These are phyloP conservation scores for Campoplex nolae DNA, from an alignment of 2,888 invertebrate species.

Conservation along the genomic window DNA sequence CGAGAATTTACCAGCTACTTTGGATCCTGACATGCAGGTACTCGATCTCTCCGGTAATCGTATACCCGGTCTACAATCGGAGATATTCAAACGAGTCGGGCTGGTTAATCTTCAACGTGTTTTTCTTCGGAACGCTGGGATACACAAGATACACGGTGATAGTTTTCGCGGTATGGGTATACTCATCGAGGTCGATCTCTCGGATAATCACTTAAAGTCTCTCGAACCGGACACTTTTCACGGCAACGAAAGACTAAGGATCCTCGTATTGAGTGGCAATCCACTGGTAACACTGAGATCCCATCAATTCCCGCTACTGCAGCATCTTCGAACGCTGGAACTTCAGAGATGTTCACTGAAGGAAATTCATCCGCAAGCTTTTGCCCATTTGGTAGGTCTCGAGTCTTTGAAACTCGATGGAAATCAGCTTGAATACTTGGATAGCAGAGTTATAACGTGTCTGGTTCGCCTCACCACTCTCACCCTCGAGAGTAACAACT, in stretches of 20 bases:
- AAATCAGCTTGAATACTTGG: slow-evolving; percentile 91
- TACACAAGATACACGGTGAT: slow-evolving; percentile 91
- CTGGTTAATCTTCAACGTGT: slow-evolving; percentile 94
- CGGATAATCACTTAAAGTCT: slow-evolving; percentile 91
- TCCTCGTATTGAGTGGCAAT: slow-evolving; percentile 93
- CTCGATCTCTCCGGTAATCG: slow-evolving; percentile 93
- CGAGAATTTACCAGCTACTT: slow-evolving; percentile 90
- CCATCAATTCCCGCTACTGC: slow-evolving; percentile 93
- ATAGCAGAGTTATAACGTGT: slow-evolving; percentile 89
- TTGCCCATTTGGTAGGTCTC: slow-evolving; percentile 90
- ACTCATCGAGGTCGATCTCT: slow-evolving; percentile 94
- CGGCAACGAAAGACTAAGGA: slow-evolving; percentile 93
- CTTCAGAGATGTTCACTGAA: slow-evolving; percentile 92
- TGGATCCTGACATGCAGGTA: slow-evolving; percentile 93
- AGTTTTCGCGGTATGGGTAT: slow-evolving; percentile 95
- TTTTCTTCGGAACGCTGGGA: slow-evolving; percentile 91
- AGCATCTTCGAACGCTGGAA: slow-evolving; percentile 92
- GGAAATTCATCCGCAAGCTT: slow-evolving; percentile 91
- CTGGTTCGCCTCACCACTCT: slow-evolving; percentile 92
- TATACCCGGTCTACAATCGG: slow-evolving; percentile 90
- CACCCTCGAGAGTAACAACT: slow-evolving; percentile 93
- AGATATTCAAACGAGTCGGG: slow-evolving; percentile 92
- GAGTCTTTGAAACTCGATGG: slow-evolving; percentile 92
- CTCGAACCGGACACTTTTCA: slow-evolving; percentile 92
- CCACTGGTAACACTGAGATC: slow-evolving; percentile 90